A percentile compares a stretch with the other conserved stretches of the same genome.
These are phyloP conservation scores for Aricia agestis DNA, from an alignment of 1,140 invertebrate species.

Conservation along the genomic window DNA sequence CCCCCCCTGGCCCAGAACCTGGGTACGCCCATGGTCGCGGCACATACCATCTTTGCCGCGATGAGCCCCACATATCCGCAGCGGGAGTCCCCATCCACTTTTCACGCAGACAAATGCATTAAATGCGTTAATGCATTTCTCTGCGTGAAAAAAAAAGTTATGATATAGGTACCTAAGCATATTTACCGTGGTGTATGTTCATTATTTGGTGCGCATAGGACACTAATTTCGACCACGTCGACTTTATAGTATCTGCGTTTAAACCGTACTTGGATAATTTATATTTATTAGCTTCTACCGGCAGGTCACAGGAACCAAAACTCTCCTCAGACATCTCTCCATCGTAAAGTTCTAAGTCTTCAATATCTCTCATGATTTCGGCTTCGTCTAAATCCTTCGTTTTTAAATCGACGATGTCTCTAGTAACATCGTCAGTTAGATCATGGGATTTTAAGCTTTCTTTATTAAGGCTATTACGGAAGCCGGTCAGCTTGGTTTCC, in stretches of 20 bases:
- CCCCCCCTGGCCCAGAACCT: no score
- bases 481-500: conserved; percentile 28
- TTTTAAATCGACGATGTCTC: background rate
- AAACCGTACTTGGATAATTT: background rate
- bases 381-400: conserved; percentile 26
- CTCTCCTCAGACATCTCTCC: conserved; percentile 32
- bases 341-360: conserved; percentile 37
- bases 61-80: no score
- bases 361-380: conserved; percentile 31
- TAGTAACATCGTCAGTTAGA: no score
- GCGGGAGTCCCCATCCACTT: no score
- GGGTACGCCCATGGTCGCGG: no score
- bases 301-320: conserved; percentile 22
- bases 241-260: conserved; percentile 22
- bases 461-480: background rate
- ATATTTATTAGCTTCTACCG: background rate
- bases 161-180: no score
- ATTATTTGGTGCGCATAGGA: conserved; percentile 55
- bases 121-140: no score
- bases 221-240: conserved; percentile 54
- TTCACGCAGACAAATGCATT: no score
- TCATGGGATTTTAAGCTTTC: background rate
- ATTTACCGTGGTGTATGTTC: conserved; percentile 53
- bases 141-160: no score
- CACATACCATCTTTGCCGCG: no score